phyloP scores from a whole-genome alignment of 2,797 vertebrate species.

The Lateolabrax maculatus region DNA sequence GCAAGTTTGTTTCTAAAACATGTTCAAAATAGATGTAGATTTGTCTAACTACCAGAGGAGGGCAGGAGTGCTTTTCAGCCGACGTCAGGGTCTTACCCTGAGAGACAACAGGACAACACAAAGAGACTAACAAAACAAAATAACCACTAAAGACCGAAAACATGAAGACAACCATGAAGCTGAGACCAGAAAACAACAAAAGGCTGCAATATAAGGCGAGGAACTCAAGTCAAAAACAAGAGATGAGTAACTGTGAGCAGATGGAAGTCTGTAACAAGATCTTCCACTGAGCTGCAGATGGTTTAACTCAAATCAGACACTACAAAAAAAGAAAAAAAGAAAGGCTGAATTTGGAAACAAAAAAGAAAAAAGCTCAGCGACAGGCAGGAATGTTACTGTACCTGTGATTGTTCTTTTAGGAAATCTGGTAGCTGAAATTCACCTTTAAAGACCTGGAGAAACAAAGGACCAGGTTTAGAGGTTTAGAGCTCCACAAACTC shows the following conservation, averaged over 20 bases:
- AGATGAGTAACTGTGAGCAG: conserved; percentile 62
- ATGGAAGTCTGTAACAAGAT: conserved; percentile 55
- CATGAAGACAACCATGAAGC: conserved; percentile 42
- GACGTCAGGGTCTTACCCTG: conserved; percentile 17
- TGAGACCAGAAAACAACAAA: conserved; percentile 58
- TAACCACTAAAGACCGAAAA: conserved; percentile 49
- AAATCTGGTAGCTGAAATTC: conserved; percentile 99
- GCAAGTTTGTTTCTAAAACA: conserved; percentile 13
- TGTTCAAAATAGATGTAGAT: background rate
- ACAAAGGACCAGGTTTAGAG: conserved; percentile 83
- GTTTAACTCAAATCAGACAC: conserved; percentile 53
- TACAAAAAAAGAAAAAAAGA: too few relatives aligned
- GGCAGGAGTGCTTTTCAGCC: conserved; percentile 46
- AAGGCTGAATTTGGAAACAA: conserved; percentile 32
- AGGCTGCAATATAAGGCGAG: conserved; percentile 45
- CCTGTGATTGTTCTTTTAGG: conserved; percentile 93
- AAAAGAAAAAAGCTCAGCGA: conserved; percentile 56
- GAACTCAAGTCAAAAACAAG: conserved; percentile 52
- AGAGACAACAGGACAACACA: conserved; percentile 40
- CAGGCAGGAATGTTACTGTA: conserved; percentile 87
- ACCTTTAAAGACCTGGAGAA: conserved; percentile 96
- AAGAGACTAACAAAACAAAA: conserved; percentile 43
- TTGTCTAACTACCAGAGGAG: conserved; percentile 51
- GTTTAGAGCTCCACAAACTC: conserved; percentile 52
- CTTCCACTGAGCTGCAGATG: conserved; percentile 47